A percentile compares a stretch with the other conserved stretches of the same genome.
Evolutionary conservation across 2,113 vertebrate species (phyloP).

Genomic region (Solea senegalensis): DNA sequence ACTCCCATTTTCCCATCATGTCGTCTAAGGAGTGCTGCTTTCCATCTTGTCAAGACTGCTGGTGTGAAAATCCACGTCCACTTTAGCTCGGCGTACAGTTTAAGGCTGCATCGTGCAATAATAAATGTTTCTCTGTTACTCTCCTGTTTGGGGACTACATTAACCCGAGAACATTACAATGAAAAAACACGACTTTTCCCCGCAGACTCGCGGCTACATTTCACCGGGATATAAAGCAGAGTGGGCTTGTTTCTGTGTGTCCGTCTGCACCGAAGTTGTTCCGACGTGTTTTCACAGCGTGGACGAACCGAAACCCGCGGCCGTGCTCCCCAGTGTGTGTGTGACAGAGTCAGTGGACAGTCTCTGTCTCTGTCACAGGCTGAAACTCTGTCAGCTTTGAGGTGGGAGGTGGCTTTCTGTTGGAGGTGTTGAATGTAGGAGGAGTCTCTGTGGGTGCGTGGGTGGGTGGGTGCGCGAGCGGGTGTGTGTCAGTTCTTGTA

Average conservation of each 20-base stretch:
- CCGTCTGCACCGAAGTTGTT: too few species aligned
- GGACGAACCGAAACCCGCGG: not conserved
- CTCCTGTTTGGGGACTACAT: constrained; percentile 35
- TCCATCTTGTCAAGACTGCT: constrained; percentile 53
- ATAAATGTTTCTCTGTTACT: not conserved
- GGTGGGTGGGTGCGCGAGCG: not conserved
- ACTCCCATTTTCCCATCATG: constrained; percentile 84
- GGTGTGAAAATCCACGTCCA: constrained; percentile 29
- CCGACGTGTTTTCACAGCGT: not conserved
- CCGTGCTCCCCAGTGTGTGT: not conserved
- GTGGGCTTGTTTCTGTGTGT: too few species aligned
- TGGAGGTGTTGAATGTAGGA: not conserved
- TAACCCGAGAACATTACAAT: constrained; percentile 1
- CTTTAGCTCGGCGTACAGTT: not conserved
- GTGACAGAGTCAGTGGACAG: not conserved
- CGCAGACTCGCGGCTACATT: constrained; percentile 4
- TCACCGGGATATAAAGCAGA: not conserved
- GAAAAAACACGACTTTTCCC: constrained; percentile 2
- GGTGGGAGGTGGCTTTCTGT: constrained; percentile 29
- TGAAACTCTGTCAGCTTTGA: constrained; percentile 7
- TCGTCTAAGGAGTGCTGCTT: constrained; percentile 33
- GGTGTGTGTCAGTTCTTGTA: not conserved
- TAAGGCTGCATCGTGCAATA: constrained; percentile 41
- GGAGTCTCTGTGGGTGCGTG: constrained; percentile 16
- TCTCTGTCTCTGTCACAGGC: too few species aligned